Conservation (phyloP, 2,888 invertebrate species). For the Spialia ferax region DNA sequence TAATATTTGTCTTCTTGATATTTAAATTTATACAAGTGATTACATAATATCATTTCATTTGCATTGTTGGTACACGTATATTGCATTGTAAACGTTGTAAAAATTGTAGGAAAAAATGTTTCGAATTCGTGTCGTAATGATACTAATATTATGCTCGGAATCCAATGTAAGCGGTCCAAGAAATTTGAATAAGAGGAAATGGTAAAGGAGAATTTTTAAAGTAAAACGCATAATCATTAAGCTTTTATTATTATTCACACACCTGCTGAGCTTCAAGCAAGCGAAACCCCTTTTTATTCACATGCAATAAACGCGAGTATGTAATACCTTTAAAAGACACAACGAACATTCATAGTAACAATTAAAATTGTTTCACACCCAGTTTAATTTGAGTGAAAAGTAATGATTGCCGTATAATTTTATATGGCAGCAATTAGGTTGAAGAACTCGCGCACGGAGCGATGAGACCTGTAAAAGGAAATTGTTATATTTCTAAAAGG, state of each 20-base stretch:
- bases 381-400: conserved; percentile 7
- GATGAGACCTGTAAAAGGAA: neutral
- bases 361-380: conserved; percentile 14
- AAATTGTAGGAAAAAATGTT: no score
- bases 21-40: no score
- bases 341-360: neutral
- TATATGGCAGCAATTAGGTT: neutral
- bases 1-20: no score
- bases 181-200: no score
- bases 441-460: neutral
- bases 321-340: neutral
- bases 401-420: conserved; percentile 27
- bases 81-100: no score
- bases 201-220: neutral
- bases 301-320: neutral
- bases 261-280: neutral
- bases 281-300: neutral
- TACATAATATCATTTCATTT: no score
- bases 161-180: no score
- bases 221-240: neutral
- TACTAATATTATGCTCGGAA: no score
- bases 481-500: neutral
- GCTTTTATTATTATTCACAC: neutral
- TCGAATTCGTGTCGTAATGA: no score
- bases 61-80: no score